Base-by-base conservation (phyloP, 2,888 invertebrate species). In the Erebia ligea region DNA sequence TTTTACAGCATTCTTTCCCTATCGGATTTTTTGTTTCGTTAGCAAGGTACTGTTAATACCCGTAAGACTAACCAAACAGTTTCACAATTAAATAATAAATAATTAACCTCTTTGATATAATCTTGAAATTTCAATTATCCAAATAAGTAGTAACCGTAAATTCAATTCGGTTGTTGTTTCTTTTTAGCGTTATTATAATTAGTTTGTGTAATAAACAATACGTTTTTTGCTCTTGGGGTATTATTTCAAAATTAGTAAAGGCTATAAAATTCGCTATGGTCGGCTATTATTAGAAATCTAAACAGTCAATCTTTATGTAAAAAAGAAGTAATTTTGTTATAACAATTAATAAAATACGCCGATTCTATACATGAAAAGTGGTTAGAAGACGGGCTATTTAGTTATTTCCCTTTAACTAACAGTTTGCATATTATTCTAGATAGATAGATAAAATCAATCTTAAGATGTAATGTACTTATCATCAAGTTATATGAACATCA, bases 231-330 rank as follows among this genome's bases (percentile, higher is more conserved):
- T 21, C 62, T 45, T 13, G 5, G 62, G 15, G 62, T 62, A 62
- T 62, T 62, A 62, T 62, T 62, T 48, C 48, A 21, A 62, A 62
- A 62, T 62, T 62, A 62, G 62, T 15, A 15, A 48, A 62, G 62
- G 62, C 62, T 45, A 48, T 62, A 62, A 48, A 62, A 62, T 48
- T 62, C 48, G 45, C 13, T 48, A 15, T 45, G 48, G 62, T 62
- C 19, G n/a, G 13, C 13, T 62, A 21, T 17, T 62, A 21, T 48
- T 62, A 48, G 21, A 48, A 62, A 62, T 48, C 45, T 48, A 15
- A 62, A 40, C 40, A n/a, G 59, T 59, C 9, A 10, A n/a, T n/a
- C 40, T 59, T 59, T n/a, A 40, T 40, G 58, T 40, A n/a, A 59
- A 34, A 17, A 17, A 59, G 40, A 40, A 59, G n/a, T 52, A 6